Evolutionary conservation across 2,888 invertebrate genomes (phyloP), one percentile per base, ranked within the genome.

Genomic region (Arctia plantaginis): DNA sequence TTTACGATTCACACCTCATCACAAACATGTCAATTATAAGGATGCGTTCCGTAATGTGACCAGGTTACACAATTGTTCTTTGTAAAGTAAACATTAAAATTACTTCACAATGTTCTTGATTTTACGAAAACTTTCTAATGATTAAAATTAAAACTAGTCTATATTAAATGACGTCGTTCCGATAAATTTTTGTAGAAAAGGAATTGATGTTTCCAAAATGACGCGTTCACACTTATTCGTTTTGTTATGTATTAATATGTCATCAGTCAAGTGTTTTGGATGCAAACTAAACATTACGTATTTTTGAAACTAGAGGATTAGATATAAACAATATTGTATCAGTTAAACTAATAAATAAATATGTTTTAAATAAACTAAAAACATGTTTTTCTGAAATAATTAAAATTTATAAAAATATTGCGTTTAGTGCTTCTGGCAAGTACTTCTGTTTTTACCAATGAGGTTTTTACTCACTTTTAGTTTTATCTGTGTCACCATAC

Each of bases 1-100:
- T 87, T 83, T 88, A 92, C 92, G 90, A 92, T 92, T 94, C 94
- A 95, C 95, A 95, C 94, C 95, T 94, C 95, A 95, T 95, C 95
- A 95, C 95, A 95, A 95, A 95, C 95, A 95, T 95, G 95, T 94
- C 93, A 94, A 90, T 87, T 89, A 84, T 76, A 86, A 82, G 79
- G 88, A 75, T 88, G 91, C 93, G 92, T 93, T 93, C 93, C 83
- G 72, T 78, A 73, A 72, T 80, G 71, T 77, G 68, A 74, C 71
- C 55, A 79, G 71, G 74, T 79, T 81, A 81, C 70, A 80, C 75
- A 80, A 80, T 66, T 30, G 30, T 41, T 64, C 35, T 59, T 72
- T 47, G 12, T 47, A 67, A 72, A 59, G 44, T 33, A 59, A 59
- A 55, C 18, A 55, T 2, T n/a, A n/a, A 27, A 69, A 69, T 55